Conservation (phyloP, 2,888 invertebrate genomes). For the Campoplex nolae region DNA sequence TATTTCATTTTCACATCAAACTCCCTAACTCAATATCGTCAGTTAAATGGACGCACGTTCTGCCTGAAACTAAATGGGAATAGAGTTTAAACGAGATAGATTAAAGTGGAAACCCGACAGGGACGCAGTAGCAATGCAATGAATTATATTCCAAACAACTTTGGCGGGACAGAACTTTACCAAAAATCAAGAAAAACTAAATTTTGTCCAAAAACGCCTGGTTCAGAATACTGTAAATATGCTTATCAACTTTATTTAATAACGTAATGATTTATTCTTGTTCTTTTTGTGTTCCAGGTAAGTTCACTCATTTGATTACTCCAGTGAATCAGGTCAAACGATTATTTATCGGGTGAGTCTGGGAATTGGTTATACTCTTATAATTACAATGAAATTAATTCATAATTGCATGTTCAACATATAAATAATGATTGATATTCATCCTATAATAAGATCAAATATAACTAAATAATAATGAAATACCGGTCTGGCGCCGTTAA, state of each 20-base stretch:
- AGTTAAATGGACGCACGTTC: slow-evolving; percentile 6
- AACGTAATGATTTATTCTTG: background rate
- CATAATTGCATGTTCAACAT: background rate
- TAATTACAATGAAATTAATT: background rate
- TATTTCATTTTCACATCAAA: slow-evolving; percentile 40
- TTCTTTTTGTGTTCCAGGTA: slow-evolving; percentile 26
- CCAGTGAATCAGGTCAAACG: background rate
- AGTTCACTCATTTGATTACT: background rate
- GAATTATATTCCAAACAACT: background rate
- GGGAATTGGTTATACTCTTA: background rate
- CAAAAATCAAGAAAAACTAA: background rate
- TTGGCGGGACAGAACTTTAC: background rate
- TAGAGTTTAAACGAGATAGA: slow-evolving; percentile 31
- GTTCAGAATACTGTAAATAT: background rate
- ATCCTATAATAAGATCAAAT: background rate
- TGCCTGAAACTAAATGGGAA: slow-evolving; percentile 25
- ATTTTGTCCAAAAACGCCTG: background rate
- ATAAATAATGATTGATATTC: background rate
- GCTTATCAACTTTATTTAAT: background rate
- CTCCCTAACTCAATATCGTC: slow-evolving; percentile 53
- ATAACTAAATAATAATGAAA: background rate
- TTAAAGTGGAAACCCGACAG: slow-evolving; percentile 22
- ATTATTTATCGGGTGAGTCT: slow-evolving; percentile 8
- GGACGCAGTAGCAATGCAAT: background rate
- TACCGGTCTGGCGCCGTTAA: background rate